These are phyloP conservation scores for Podarcis lilfordi DNA, from an alignment of 2,797 vertebrate genomes.

Conservation along the genomic window DNA sequence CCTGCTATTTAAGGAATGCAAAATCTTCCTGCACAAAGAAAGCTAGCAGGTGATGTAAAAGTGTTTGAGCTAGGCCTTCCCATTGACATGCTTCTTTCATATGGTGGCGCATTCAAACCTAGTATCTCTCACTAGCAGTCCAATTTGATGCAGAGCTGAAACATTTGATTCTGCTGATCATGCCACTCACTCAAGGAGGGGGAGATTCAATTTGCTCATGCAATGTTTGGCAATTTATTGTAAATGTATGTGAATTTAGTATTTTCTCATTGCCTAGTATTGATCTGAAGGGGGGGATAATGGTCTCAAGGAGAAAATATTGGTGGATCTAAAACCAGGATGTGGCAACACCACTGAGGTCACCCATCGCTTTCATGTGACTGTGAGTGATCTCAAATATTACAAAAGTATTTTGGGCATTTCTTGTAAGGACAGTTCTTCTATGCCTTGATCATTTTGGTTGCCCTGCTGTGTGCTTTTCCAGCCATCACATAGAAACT, in stretches of 20 bases:
- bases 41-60: not conserved
- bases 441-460: not conserved
- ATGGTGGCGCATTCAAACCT: not conserved
- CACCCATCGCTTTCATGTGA: not conserved
- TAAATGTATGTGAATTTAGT: too few species aligned
- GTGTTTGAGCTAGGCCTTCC: not conserved
- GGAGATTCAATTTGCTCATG: not conserved
- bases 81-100: not conserved
- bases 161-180: not conserved
- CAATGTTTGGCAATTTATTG: not conserved
- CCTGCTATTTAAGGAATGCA: not conserved
- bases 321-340: not conserved
- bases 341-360: not conserved
- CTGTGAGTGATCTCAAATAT: not conserved
- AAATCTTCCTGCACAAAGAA: not conserved
- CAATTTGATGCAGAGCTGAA: not conserved
- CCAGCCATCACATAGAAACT: constrained; percentile 1
- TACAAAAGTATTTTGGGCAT: not conserved
- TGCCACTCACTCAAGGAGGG: not conserved
- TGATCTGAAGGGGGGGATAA: too few species aligned
- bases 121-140: not conserved
- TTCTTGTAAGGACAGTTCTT: not conserved
- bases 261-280: not conserved
- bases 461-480: not conserved
- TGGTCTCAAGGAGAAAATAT: not conserved